Evolutionary conservation across 2,888 invertebrate species (phyloP).

Genomic region (Taphrorychus bicolor): DNA sequence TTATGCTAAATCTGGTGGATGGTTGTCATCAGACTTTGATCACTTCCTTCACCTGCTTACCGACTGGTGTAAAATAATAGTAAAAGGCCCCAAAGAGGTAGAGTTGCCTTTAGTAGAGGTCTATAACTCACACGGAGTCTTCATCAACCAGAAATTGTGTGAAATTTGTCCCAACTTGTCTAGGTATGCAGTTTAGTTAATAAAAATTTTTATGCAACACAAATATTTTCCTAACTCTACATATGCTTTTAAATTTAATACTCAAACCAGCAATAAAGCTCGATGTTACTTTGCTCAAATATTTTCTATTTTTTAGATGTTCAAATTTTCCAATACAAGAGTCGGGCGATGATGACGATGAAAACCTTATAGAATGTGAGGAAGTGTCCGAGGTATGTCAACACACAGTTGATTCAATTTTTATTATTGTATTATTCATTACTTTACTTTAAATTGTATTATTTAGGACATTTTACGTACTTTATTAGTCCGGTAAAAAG

Average conservation of each 20-base stretch:
- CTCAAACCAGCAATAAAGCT: no score
- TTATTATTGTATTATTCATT: neutral
- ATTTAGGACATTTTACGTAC: no score
- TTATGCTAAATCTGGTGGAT: slow-evolving; percentile 59
- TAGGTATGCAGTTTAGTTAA: slow-evolving; percentile 1
- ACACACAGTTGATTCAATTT: neutral
- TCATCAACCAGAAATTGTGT: slow-evolving; percentile 62
- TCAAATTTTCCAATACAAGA: neutral
- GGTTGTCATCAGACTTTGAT: slow-evolving; percentile 66
- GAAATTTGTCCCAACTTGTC: slow-evolving; percentile 47
- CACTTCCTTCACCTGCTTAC: slow-evolving; percentile 67
- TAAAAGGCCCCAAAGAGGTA: slow-evolving; percentile 53
- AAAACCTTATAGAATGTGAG: slow-evolving; percentile 20
- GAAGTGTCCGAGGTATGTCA: slow-evolving; percentile 20
- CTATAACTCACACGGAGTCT: slow-evolving; percentile 42
- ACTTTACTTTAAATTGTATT: no score
- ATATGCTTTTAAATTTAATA: no score
- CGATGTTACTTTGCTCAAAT: no score
- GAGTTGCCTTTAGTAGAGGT: slow-evolving; percentile 49
- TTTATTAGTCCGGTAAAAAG: no score
- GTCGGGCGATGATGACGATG: slow-evolving; percentile 5
- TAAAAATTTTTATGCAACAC: neutral
- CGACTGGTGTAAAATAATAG: slow-evolving; percentile 59
- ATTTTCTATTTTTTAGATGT: no score
- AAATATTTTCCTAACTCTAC: neutral